These are phyloP conservation scores for Nemurella pictetii DNA, from an alignment of 2,888 invertebrate genomes.

Conservation along the genomic window DNA sequence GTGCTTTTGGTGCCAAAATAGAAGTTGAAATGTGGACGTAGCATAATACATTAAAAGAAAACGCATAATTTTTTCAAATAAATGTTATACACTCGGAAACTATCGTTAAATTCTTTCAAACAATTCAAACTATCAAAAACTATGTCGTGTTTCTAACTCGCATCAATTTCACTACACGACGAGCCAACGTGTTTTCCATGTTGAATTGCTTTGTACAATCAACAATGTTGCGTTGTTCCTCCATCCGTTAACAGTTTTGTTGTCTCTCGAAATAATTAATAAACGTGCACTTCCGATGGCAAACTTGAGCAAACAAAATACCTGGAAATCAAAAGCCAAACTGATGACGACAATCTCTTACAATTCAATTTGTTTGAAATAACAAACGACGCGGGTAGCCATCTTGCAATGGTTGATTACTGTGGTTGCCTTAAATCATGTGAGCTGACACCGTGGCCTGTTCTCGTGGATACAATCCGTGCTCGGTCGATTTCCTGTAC, in stretches of 20 bases:
- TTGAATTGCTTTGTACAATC: neutral
- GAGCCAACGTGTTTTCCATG: neutral
- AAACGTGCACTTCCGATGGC: too few species aligned
- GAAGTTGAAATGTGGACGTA: neutral
- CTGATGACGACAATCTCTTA: neutral
- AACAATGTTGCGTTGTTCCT: neutral
- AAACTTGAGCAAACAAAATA: neutral
- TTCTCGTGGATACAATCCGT: too few species aligned
- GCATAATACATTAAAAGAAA: neutral
- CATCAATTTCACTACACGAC: neutral
- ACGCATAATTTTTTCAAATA: neutral
- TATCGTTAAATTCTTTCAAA: neutral
- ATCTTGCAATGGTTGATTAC: neutral
- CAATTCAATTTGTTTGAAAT: neutral
- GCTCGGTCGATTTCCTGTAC: too few species aligned
- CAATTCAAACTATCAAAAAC: neutral
- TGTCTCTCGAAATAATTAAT: too few species aligned
- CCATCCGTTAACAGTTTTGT: neutral
- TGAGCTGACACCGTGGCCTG: neutral
- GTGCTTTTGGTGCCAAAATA: neutral
- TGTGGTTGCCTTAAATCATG: constrained; percentile 10
- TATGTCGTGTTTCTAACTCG: neutral
- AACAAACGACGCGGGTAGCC: neutral
- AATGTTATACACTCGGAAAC: neutral
- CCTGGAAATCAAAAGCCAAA: neutral